These are phyloP conservation scores for Pimpla rufipes DNA, from an alignment of 2,888 invertebrate species.

Conservation along the genomic window DNA sequence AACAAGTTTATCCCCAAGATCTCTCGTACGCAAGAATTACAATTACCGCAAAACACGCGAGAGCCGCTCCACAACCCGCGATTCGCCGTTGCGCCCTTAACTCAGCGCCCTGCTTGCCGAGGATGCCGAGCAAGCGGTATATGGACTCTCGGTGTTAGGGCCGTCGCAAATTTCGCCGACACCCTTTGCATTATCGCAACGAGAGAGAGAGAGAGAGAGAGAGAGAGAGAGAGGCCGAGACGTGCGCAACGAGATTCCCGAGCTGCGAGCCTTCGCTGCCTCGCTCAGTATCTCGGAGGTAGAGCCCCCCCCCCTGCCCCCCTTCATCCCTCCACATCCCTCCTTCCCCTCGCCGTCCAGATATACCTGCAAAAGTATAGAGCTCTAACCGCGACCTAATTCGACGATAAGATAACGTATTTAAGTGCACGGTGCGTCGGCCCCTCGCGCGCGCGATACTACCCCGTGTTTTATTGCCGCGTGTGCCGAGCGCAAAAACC, in stretches of 20 bases:
- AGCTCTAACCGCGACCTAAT: conserved; percentile 67
- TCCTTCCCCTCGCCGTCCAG: conserved; percentile 32
- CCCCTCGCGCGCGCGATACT: conserved; percentile 76
- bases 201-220: conserved; percentile 8
- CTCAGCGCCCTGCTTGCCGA: neutral
- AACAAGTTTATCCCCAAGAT: conserved; percentile 7
- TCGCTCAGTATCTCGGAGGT: conserved; percentile 35
- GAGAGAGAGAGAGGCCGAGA: conserved; percentile 1
- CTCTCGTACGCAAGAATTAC: conserved; percentile 27
- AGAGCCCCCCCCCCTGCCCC: neutral
- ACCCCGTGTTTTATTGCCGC: conserved; percentile 80
- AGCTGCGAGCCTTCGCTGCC: conserved; percentile 3
- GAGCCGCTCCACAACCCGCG: conserved; percentile 36
- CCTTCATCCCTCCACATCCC: neutral
- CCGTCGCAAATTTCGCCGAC: conserved; percentile 63
- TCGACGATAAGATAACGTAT: conserved; percentile 83
- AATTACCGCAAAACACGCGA: conserved; percentile 51
- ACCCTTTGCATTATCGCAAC: conserved; percentile 50
- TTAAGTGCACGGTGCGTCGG: conserved; percentile 81
- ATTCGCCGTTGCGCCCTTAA: conserved; percentile 48
- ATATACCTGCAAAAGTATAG: conserved; percentile 57
- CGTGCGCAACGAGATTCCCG: conserved; percentile 21
- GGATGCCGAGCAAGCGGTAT: neutral
- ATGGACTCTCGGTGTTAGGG: conserved; percentile 15
- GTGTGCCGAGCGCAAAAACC: conserved; percentile 57